Evolutionary conservation across 2,113 vertebrate species (phyloP).

Genomic region (Chloroceryle aenea): DNA sequence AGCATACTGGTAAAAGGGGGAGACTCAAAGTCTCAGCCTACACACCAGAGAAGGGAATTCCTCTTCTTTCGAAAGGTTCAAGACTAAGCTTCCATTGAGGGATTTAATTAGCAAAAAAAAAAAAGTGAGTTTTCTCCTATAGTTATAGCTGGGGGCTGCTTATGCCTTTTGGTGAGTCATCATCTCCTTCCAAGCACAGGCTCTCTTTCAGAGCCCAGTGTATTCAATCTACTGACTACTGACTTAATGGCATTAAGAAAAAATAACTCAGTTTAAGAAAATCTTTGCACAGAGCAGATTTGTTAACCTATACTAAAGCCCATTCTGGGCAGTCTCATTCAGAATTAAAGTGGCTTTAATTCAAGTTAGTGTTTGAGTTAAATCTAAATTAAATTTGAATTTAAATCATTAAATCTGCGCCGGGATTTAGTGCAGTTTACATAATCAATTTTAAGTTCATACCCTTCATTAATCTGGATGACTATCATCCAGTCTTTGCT

Average conservation of each 20-base stretch:
- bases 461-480: constrained; percentile 68
- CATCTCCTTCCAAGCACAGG: neutral
- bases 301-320: constrained; percentile 37
- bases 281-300: constrained; percentile 37
- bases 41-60: neutral
- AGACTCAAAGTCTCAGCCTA: neutral
- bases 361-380: constrained; percentile 65
- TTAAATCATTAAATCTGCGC: constrained; percentile 65
- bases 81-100: neutral
- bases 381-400: constrained; percentile 73
- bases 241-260: constrained; percentile 26
- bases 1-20: neutral
- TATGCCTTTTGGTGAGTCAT: constrained; percentile 23
- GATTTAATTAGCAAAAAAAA: constrained; percentile 20
- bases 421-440: constrained; percentile 63
- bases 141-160: neutral
- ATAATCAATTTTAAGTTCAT: constrained; percentile 72
- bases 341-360: constrained; percentile 65
- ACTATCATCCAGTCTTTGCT: constrained; percentile 61
- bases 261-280: constrained; percentile 13
- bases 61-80: neutral
- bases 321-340: constrained; percentile 25
- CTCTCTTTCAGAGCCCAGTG: neutral
- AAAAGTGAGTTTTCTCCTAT: neutral
- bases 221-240: neutral